Evolutionary conservation across 2,888 invertebrate species (phyloP), one percentile per base, ranked within the genome.

Genomic region (Schrankia costaestrigalis): DNA sequence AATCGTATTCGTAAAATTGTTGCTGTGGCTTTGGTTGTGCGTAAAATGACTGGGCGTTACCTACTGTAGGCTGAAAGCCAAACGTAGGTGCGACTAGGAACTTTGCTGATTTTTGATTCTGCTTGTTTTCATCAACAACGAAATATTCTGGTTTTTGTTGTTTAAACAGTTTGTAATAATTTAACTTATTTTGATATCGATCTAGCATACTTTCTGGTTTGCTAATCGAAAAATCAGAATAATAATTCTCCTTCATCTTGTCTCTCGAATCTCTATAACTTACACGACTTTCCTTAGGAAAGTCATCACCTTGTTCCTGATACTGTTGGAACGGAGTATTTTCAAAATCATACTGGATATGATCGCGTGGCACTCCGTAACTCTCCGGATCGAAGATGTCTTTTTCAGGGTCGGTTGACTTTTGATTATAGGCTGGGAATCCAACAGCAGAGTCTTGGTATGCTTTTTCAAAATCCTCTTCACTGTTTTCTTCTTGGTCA

Each of bases 391-490:
- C 72, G 41, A 78, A 84, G 26, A 81, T 75, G 10, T 80, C 74
- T 41, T 77, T 81, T 49, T 84, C 85, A 5, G 50, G 36, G 12
- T 81, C 76, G 7, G 57, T 45, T 1, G 69, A 44, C 24, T 71
- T 62, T 8, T 55, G 48, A 24, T 72, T 67, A 30, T 72, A 86
- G 0, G 78, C 80, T 9, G 82, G 82, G 38, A 88, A 89, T 3
- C 86, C 87, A 31, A 68, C 66, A 0, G 88, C 85, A 9, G 88
- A 74, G 31, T 84, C 65, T 56, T 83, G 76, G 33, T 88, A 89
- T 2, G 78, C 79, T 28, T 78, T 79, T 46, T 88, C 86, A 47
- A 88, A 89, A 41, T 84, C 78, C 55, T 88, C 76, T 52, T 89
- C 88, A 24, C 67, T 79, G 31, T 85, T 80, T 47, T 78, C 77